Percentiles rank a stretch among this genome's conserved stretches.
Evolutionary conservation across 2,797 vertebrate species (phyloP).

Genomic region (Capromys pilorides): DNA sequence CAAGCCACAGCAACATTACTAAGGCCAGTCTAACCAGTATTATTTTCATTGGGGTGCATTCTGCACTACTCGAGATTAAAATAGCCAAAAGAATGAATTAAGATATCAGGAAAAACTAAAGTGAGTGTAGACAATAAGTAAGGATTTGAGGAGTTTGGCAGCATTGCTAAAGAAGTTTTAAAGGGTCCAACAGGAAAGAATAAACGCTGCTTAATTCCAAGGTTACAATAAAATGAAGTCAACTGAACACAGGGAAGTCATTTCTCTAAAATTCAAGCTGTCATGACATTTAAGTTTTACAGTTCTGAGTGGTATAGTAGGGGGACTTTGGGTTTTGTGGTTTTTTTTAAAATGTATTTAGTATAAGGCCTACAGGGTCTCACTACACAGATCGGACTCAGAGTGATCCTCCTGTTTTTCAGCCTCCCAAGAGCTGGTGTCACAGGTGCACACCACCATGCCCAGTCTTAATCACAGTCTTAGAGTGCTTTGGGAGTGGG

Average conservation of each 20-base stretch:
- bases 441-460: no score
- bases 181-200: neutral
- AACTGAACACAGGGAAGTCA: slow-evolving; percentile 45
- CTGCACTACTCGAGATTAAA: slow-evolving; percentile 12
- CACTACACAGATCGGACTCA: no score
- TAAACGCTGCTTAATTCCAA: slow-evolving; percentile 56
- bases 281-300: slow-evolving; percentile 3
- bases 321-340: no score
- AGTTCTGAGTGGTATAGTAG: neutral
- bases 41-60: neutral
- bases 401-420: no score
- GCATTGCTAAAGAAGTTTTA: slow-evolving; percentile 10
- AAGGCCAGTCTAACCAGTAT: neutral
- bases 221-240: slow-evolving; percentile 36
- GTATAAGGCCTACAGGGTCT: no score
- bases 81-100: neutral
- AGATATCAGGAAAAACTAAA: neutral
- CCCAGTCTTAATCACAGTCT: no score
- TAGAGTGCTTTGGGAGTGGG: no score
- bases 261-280: slow-evolving; percentile 49
- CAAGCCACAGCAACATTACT: neutral
- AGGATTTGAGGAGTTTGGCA: neutral
- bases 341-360: no score
- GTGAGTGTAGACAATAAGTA: neutral
- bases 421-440: no score